A percentile compares a stretch with the other conserved stretches of the same genome.
Conservation (phyloP, 2,113 vertebrate genomes). For the Dasypus novemcinctus region DNA sequence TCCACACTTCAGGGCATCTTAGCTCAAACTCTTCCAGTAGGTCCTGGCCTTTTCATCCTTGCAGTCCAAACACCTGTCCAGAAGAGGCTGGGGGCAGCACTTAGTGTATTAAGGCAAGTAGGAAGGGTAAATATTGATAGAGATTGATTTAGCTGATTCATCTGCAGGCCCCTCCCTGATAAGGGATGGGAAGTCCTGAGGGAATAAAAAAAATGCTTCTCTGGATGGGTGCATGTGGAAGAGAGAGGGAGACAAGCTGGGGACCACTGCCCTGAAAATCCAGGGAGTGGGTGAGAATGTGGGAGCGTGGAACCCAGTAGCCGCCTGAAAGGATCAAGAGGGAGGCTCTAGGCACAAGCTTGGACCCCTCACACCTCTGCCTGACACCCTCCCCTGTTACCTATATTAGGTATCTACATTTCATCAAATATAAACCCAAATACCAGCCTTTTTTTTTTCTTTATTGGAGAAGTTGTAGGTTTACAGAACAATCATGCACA, state of each 20-base stretch:
- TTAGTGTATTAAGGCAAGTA: neutral
- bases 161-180: neutral
- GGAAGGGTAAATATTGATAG: neutral
- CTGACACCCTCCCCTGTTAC: neutral
- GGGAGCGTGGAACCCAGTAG: neutral
- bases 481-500: no score
- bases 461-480: no score
- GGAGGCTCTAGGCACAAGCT: neutral
- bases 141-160: neutral
- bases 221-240: neutral
- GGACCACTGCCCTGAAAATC: neutral
- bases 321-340: neutral
- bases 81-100: neutral
- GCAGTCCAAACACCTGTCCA: neutral
- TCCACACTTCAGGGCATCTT: neutral
- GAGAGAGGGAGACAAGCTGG: neutral
- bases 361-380: neutral
- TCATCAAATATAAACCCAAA: constrained; percentile 53
- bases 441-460: neutral
- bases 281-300: neutral
- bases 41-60: neutral
- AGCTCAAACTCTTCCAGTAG: neutral
- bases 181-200: constrained; percentile 16
- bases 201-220: neutral
- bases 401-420: neutral